Evolutionary conservation across 1,140 invertebrate species (phyloP).

Genomic region (Holotrichia oblita): DNA sequence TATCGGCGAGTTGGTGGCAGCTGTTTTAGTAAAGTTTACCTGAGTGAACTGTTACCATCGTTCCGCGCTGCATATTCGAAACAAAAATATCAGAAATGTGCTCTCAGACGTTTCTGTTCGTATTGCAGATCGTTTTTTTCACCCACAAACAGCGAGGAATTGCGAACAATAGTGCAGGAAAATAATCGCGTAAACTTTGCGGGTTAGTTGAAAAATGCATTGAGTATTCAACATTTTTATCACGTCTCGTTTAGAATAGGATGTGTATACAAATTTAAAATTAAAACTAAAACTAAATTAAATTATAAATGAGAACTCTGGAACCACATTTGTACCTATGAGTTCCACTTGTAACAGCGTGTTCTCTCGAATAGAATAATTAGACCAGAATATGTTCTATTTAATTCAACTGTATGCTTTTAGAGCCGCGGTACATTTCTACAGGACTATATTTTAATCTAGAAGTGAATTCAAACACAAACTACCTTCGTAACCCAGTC

Average conservation of each 20-base stretch:
- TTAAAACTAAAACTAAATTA: too few relatives aligned
- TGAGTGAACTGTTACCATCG: neutral
- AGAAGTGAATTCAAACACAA: neutral
- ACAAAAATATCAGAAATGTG: neutral
- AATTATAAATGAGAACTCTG: too few relatives aligned
- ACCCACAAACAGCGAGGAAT: neutral
- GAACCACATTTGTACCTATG: too few relatives aligned
- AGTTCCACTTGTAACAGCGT: too few relatives aligned
- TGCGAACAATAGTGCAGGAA: neutral
- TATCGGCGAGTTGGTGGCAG: neutral
- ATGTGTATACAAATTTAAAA: too few relatives aligned
- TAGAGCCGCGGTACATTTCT: neutral
- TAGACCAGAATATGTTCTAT: too few relatives aligned
- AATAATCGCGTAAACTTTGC: neutral
- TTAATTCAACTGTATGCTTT: too few relatives aligned
- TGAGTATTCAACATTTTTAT: neutral
- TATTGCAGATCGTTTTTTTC: neutral
- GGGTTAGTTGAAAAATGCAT: neutral
- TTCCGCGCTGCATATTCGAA: neutral
- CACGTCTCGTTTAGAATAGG: too few relatives aligned
- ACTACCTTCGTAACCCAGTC: neutral
- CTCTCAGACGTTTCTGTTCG: neutral
- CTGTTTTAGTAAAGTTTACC: neutral
- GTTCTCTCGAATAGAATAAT: too few relatives aligned
- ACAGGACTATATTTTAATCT: conserved; percentile 6